These are phyloP conservation scores for Ellobius talpinus DNA, from an alignment of 2,113 vertebrate species.

Conservation along the genomic window DNA sequence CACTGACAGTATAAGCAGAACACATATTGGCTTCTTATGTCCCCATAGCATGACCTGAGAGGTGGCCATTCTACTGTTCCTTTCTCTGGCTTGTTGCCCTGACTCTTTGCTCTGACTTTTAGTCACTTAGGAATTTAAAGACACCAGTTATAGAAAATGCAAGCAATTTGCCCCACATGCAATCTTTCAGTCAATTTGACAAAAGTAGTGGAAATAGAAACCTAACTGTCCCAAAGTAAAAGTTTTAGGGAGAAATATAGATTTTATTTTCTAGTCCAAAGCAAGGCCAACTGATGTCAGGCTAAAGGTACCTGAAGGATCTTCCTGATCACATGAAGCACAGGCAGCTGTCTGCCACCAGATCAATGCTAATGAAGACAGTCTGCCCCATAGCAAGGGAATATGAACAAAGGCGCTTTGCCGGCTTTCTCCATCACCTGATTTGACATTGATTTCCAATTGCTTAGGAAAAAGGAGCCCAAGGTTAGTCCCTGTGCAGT, in stretches of 20 bases:
- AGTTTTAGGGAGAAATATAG: slow-evolving; percentile 62
- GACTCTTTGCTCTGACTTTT: background rate
- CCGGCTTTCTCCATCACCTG: slow-evolving; percentile 58
- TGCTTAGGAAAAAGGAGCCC: slow-evolving; percentile 49
- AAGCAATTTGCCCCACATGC: background rate
- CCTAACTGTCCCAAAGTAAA: slow-evolving; percentile 40
- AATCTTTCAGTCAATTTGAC: slow-evolving; percentile 30
- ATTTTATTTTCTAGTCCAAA: slow-evolving; percentile 51
- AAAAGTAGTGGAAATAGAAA: slow-evolving; percentile 18
- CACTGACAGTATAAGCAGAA: background rate
- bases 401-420: slow-evolving; percentile 12
- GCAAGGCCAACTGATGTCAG: background rate
- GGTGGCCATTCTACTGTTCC: background rate
- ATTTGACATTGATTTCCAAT: slow-evolving; percentile 76
- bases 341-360: background rate
- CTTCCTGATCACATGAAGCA: background rate
- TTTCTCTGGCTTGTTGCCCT: background rate
- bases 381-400: slow-evolving; percentile 24
- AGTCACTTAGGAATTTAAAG: background rate
- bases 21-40: background rate
- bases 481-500: slow-evolving; percentile 59
- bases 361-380: slow-evolving; percentile 41
- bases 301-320: slow-evolving; percentile 18
- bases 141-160: background rate
- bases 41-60: background rate